Evolutionary conservation across 2,888 invertebrate genomes (phyloP).

Genomic region (Drosophila crucigera): DNA sequence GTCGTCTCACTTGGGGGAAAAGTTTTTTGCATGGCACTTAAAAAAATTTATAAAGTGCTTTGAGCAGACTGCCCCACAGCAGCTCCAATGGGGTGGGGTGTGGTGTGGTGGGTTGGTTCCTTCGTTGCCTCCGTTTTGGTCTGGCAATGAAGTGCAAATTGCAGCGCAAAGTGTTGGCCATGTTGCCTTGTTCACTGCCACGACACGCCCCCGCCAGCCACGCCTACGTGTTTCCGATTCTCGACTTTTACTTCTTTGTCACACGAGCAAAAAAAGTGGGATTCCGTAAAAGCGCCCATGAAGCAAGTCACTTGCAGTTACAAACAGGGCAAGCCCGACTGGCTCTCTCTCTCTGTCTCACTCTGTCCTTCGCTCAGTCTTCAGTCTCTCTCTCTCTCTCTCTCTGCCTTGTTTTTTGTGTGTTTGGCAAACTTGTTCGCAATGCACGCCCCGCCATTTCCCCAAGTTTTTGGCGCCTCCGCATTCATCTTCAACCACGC

Average conservation of each 20-base stretch:
- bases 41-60: conserved; percentile 77
- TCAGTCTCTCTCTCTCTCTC: neutral
- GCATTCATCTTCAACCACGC: conserved; percentile 19
- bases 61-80: conserved; percentile 65
- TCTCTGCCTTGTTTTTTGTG: conserved; percentile 26
- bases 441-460: conserved; percentile 49
- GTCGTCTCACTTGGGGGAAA: conserved; percentile 36
- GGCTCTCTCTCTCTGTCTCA: neutral
- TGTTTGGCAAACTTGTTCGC: conserved; percentile 60
- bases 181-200: conserved; percentile 44
- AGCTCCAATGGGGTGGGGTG: neutral
- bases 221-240: conserved; percentile 40
- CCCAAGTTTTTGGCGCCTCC: conserved; percentile 45
- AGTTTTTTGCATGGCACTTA: conserved; percentile 71
- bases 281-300: conserved; percentile 37
- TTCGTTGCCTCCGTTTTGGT: conserved; percentile 6
- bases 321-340: conserved; percentile 1
- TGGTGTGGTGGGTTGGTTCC: neutral
- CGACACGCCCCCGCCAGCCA: conserved; percentile 12
- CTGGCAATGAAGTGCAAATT: conserved; percentile 80
- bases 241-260: conserved; percentile 76
- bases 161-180: conserved; percentile 72
- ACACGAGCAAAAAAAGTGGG: conserved; percentile 47
- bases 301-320: conserved; percentile 63
- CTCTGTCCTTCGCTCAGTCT: neutral